Conservation (phyloP, 1,140 invertebrate genomes). For the Nasonia vitripennis region DNA sequence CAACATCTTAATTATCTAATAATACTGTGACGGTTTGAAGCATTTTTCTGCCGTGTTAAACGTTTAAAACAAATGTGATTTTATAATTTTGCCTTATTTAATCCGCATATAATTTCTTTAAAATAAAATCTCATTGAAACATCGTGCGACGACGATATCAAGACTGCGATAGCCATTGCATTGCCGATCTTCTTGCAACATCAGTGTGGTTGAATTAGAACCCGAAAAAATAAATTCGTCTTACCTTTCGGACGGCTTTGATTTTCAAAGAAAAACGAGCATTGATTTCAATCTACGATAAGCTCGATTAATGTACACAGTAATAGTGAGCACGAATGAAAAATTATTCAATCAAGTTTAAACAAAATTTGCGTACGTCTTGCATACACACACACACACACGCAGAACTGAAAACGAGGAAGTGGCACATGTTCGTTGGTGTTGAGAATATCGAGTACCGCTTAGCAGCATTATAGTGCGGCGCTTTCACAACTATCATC, state of each 20-base stretch:
- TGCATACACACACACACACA: neutral
- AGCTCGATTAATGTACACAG: neutral
- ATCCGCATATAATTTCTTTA: too few relatives aligned
- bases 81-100: too few relatives aligned
- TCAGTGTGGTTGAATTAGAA: neutral
- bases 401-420: neutral
- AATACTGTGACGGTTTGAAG: neutral
- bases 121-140: too few relatives aligned
- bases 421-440: constrained; percentile 5
- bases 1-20: neutral
- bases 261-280: neutral
- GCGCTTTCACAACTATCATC: neutral
- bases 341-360: neutral
- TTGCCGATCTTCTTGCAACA: neutral
- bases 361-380: neutral
- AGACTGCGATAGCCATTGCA: neutral
- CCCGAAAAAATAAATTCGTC: neutral
- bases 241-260: too few relatives aligned
- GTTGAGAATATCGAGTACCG: neutral
- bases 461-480: neutral
- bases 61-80: too few relatives aligned
- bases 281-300: neutral
- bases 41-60: neutral
- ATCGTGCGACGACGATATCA: neutral
- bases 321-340: neutral